A percentile compares a stretch with the other conserved stretches of the same genome.
These are phyloP conservation scores for Actinostola sp. DNA, from an alignment of 92 coral and sea anemone species.

Conservation along the genomic window DNA sequence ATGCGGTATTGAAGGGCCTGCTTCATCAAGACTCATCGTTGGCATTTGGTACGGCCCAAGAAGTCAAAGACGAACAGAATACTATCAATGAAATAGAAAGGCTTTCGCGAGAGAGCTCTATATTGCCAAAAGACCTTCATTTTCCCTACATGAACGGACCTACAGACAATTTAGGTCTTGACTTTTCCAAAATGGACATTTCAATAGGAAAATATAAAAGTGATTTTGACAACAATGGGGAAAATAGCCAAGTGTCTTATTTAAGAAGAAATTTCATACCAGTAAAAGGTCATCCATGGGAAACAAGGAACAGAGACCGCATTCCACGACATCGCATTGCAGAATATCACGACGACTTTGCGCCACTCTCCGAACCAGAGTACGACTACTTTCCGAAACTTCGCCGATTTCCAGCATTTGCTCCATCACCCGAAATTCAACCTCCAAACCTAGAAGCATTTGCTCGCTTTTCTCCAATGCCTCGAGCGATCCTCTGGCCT, in stretches of 20 bases:
- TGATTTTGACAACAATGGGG: slow-evolving; percentile 17
- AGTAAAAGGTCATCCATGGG: slow-evolving; percentile 16
- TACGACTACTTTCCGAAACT: slow-evolving; percentile 9
- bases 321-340: slow-evolving; percentile 34
- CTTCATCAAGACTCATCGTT: slow-evolving; percentile 33
- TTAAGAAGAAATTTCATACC: slow-evolving; percentile 8
- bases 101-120: slow-evolving; percentile 42
- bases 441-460: slow-evolving; percentile 17
- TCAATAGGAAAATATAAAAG: slow-evolving; percentile 45
- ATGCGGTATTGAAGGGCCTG: slow-evolving; percentile 45
- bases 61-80: slow-evolving; percentile 47
- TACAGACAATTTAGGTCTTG: slow-evolving; percentile 27
- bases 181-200: slow-evolving; percentile 61
- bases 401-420: slow-evolving; percentile 22
- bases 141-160: slow-evolving; percentile 31
- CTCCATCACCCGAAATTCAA: slow-evolving; percentile 3
- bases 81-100: slow-evolving; percentile 57
- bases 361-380: slow-evolving; percentile 7
- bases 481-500: slow-evolving; percentile 16
- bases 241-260: slow-evolving; percentile 7
- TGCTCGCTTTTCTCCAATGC: slow-evolving; percentile 23
- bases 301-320: slow-evolving; percentile 14
- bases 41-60: slow-evolving; percentile 65
- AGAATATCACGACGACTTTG: slow-evolving; percentile 3
- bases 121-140: slow-evolving; percentile 43